These are phyloP conservation scores for Chelonoidis abingdonii DNA, from an alignment of 2,113 vertebrate species.

Conservation along the genomic window DNA sequence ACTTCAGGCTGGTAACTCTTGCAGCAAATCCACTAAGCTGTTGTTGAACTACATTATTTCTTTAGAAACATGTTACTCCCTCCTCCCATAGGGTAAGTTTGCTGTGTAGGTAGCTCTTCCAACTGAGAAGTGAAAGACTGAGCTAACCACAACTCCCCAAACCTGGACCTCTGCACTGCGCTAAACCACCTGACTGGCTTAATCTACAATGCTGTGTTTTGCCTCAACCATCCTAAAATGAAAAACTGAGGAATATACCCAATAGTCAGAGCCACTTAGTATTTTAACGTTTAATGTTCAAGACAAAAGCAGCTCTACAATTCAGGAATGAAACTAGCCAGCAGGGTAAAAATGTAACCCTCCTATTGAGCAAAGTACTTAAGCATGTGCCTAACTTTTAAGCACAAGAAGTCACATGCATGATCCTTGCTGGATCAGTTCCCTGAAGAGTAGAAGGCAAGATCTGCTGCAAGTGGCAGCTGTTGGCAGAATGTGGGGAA, in stretches of 20 bases:
- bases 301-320: not conserved
- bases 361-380: too few relatives aligned
- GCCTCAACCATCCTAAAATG: not conserved
- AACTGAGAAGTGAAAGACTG: not conserved
- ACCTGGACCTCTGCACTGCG: not conserved
- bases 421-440: not conserved
- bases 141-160: not conserved
- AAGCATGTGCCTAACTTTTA: too few relatives aligned
- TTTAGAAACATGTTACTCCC: not conserved
- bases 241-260: not conserved
- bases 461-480: fast-evolving
- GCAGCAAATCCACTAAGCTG: not conserved
- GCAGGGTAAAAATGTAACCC: too few relatives aligned
- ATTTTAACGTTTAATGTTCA: too few relatives aligned
- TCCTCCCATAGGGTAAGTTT: not conserved
- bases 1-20: not conserved
- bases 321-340: too few relatives aligned
- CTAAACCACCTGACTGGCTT: not conserved
- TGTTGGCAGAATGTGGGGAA: not conserved
- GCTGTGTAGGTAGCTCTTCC: not conserved
- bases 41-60: not conserved
- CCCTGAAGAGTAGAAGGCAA: too few relatives aligned
- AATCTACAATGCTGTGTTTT: not conserved
- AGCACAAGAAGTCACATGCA: too few relatives aligned
- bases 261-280: not conserved